These are phyloP conservation scores for Maniola hyperantus DNA, from an alignment of 2,888 invertebrate species.

Conservation along the genomic window DNA sequence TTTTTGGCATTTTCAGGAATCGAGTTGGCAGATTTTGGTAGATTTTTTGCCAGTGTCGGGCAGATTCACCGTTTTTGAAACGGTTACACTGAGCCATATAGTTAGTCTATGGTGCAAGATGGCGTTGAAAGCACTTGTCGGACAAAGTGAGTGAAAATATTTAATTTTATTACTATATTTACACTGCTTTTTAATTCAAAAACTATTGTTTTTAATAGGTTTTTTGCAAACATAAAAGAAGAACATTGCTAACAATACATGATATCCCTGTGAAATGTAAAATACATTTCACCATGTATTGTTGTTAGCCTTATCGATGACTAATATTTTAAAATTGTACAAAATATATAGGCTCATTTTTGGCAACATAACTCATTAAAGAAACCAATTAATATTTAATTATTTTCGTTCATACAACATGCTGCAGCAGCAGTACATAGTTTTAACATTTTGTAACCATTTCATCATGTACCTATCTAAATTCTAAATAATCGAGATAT, in stretches of 20 bases:
- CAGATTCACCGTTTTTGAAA: too few relatives aligned
- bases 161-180: slow-evolving; percentile 21
- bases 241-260: neutral
- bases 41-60: too few relatives aligned
- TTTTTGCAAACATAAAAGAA: neutral
- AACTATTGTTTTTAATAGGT: neutral
- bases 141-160: slow-evolving; percentile 89
- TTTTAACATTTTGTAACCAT: neutral
- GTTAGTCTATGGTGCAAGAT: slow-evolving; percentile 84
- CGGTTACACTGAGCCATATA: neutral
- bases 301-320: slow-evolving; percentile 38
- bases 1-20: too few relatives aligned
- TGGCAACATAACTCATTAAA: neutral
- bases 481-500: slow-evolving; percentile 4
- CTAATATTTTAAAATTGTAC: slow-evolving; percentile 33
- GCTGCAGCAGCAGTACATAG: neutral
- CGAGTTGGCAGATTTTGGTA: too few relatives aligned
- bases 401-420: neutral
- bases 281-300: too few relatives aligned
- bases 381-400: neutral
- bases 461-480: too few relatives aligned
- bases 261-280: neutral
- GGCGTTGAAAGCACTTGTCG: slow-evolving; percentile 94
- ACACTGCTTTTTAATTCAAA: neutral
- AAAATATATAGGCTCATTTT: neutral